Evolutionary conservation across 2,797 vertebrate genomes (phyloP), one percentile per base, ranked within the genome.

Genomic region (Nannoperca australis): DNA sequence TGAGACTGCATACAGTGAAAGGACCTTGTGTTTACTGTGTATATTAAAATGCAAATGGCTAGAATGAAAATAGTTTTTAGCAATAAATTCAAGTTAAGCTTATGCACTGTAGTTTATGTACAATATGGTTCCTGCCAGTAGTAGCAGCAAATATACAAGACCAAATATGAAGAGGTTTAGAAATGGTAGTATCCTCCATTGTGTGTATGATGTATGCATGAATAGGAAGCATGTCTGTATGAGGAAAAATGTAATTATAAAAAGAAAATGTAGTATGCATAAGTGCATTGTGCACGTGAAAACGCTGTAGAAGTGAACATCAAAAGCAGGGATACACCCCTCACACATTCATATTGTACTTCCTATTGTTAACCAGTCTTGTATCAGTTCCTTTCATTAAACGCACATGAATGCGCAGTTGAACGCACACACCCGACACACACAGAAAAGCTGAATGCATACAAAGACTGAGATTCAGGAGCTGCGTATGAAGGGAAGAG

Each of bases 1-100:
- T 73, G 42, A 67, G 54, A 70, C 47, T 53, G 45, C 66, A 66
- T 55, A 34, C 38, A 38, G 73, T 47, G n/a, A 77, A 66, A 71
- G 51, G 65, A 73, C 55, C 27, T 34, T 74, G 78, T 83, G 72
- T 86, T 80, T 77, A 36, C 78, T 67, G 71, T 54, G 59, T 45
- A 84, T 89, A 85, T 88, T 85, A 88, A 88, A 89, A 91, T 87
- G 87, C 85, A 90, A 90, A 90, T 88, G 58, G 71, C 36, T 40
- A n/a, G 69, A 72, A 50, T 75, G 83, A 73, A 76, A 79, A 76
- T 56, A 27, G 15, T 86, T 78, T 80, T 70, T 38, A 76, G 79
- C 76, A 89, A 81, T 85, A 85, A 83, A 65, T 85, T 73, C 81
- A 85, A 70, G 70, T 82, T 87, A 82, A 72, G 74, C 76, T 73